Base-by-base conservation (phyloP, 2,797 vertebrate genomes). In the Mallotus villosus region DNA sequence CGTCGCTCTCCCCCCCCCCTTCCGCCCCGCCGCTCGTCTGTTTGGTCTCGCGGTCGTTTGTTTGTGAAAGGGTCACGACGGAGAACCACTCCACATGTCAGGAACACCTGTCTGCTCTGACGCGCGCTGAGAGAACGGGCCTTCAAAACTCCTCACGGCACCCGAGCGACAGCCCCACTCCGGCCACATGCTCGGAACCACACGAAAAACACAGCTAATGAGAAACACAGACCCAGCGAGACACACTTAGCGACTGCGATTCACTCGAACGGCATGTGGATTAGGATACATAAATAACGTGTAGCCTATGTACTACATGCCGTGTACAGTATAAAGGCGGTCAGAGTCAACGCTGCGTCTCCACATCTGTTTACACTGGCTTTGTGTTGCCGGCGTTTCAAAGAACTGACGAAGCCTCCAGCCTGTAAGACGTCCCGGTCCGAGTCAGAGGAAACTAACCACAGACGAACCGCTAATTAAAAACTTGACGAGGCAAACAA, bases 61-160 rank as follows among this genome's bases (percentile, higher is more conserved):
- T 83, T 85, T 83, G 79, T 78, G 74, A 77, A 83, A 83, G 78
- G 59, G 51, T 74, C 75, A 84, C 73, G 75, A 76, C 74, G 70
- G 76, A 75, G 77, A 72, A 74, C 77, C 41, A 16, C 49, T 63
- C 67, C 53, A 68, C 59, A 64, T 76, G 82, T 84, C 74, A 81
- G 69, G 81, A 83, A 83, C 84, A 87, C 79, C 84, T 85, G 82
- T 77, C 73, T 37, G 25, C 59, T 77, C 71, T 76, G 32, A 76
- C 74, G 58, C 29, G 63, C 55, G 63, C 58, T 73, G 73, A 80
- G 78, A 68, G 72, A 74, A 74, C 62, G 66, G 78, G 76, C 78
- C 74, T 75, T 80, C 72, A 64, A 75, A 71, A 60, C 72, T 78
- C 67, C 74, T 67, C 53, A n/a, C 70, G 73, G 66, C 71, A 72